Percentiles rank a stretch among this genome's conserved stretches.
These are phyloP conservation scores for Lithophane ornitopus DNA, from an alignment of 2,888 invertebrate genomes.

Conservation along the genomic window DNA sequence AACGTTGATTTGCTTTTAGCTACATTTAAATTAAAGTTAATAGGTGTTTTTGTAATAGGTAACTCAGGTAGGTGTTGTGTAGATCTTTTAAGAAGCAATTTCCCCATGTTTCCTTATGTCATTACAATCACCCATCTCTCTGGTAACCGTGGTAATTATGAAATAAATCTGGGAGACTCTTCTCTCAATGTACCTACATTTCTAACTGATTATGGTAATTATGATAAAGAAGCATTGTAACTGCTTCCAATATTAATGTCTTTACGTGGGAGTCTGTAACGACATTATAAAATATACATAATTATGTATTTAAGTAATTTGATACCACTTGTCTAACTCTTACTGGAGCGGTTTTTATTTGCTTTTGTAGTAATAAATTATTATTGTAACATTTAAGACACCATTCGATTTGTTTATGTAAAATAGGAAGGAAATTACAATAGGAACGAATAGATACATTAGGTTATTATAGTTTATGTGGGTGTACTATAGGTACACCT, in stretches of 20 bases:
- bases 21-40: too few species aligned
- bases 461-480: too few species aligned
- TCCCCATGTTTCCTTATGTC: too few species aligned
- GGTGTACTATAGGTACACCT: too few species aligned
- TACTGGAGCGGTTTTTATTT: constrained; percentile 53
- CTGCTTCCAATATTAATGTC: constrained; percentile 38
- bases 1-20: too few species aligned
- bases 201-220: constrained; percentile 13
- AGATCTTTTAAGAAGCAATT: too few species aligned
- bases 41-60: too few species aligned
- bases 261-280: constrained; percentile 48
- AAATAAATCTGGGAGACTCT: too few species aligned
- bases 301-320: constrained; percentile 59
- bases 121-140: too few species aligned
- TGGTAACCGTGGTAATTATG: too few species aligned
- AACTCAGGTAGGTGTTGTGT: too few species aligned
- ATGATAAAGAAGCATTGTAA: constrained; percentile 21
- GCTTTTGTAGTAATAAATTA: constrained; percentile 52
- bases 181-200: background rate
- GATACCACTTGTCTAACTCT: constrained; percentile 40
- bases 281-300: constrained; percentile 52
- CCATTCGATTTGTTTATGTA: constrained; percentile 24
- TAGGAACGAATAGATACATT: background rate
- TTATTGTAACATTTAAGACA: constrained; percentile 33
- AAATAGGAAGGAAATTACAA: constrained; percentile 10